Base-by-base conservation (phyloP, 2,113 vertebrate genomes). In the Tenebrosternarchus preto region DNA sequence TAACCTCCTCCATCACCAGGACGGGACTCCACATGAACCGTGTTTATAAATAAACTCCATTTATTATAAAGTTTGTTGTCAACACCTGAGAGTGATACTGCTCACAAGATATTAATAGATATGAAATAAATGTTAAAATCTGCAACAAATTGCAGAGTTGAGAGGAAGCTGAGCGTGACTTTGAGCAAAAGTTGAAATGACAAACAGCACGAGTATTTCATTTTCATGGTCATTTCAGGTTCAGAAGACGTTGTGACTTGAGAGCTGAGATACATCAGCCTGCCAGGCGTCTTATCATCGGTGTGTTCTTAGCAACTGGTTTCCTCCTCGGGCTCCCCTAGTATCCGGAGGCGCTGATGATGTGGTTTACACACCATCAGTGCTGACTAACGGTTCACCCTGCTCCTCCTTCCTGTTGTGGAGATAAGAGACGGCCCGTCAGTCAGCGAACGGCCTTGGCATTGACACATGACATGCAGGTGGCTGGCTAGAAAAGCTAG, bases 351-450 rank as follows among this genome's bases (percentile, higher is more conserved):
- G 22, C 29, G 17, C 2, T 31, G 29, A 53, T 43, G 31, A 17
- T 17, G 25, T 67, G 53, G 43, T 24, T 73, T 73, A 17, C 12
- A 8, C 75, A 70, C 29, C 43, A 24, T 29, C 22, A 22, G 15
- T 17, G 22, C 55, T 70, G 78, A 81, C 55, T 76, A 73, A 72
- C 5, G 46, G 63, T 69, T 74, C 69, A 70, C 60, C 43, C 9
- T n/a, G 19, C 22, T 71, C 67, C 39, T 27, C 25, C 82, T 71
- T 59, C 24, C 64, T 75, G 61, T 27, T n/a, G 31, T 79, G 16
- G 57, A 56, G 76, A 75, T 68, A 43, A 50, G 69, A 67, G 50
- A 22, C 1, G 8, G 39, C 8, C 24, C 59, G 72, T 39, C 56
- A 27, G 19, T 2, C n/a, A 5, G 39, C 16, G 56, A 24, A 33